A percentile compares a stretch with the other conserved stretches of the same genome.
Evolutionary conservation across 2,888 invertebrate species (phyloP).

Genomic region (Maniola hyperantus): DNA sequence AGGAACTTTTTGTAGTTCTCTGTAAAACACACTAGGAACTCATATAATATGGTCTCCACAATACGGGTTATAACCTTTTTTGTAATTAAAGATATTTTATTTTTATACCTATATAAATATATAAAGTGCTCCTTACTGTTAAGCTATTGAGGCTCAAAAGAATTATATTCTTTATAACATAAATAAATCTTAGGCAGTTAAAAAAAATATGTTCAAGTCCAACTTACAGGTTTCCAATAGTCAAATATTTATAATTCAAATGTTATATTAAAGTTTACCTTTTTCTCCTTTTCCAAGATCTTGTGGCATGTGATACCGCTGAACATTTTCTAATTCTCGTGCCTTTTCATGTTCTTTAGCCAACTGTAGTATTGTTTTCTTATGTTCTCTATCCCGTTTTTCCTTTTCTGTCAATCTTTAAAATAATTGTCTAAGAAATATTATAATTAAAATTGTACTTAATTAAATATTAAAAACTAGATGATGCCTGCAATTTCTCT

Average conservation of each 20-base stretch:
- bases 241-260: background rate
- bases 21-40: too few species aligned
- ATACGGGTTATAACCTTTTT: too few species aligned
- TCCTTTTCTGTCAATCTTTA: constrained; percentile 93
- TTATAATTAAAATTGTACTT: background rate
- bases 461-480: background rate
- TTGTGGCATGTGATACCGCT: constrained; percentile 97
- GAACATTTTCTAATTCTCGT: constrained; percentile 94
- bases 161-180: too few species aligned
- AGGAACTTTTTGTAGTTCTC: too few species aligned
- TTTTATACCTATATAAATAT: too few species aligned
- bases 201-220: background rate
- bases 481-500: background rate
- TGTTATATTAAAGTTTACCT: constrained; percentile 54
- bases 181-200: background rate
- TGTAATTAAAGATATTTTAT: too few species aligned
- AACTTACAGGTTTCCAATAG: background rate
- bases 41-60: too few species aligned
- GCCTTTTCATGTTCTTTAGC: constrained; percentile 98
- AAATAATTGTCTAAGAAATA: constrained; percentile 1
- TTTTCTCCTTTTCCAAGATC: constrained; percentile 89
- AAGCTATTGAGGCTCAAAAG: too few species aligned
- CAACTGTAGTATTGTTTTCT: constrained; percentile 93
- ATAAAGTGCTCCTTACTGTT: too few species aligned
- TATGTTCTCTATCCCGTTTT: constrained; percentile 91